Evolutionary conservation across 2,797 vertebrate species (phyloP), one percentile per base, ranked within the genome.

Genomic region (Myripristis jacobus): DNA sequence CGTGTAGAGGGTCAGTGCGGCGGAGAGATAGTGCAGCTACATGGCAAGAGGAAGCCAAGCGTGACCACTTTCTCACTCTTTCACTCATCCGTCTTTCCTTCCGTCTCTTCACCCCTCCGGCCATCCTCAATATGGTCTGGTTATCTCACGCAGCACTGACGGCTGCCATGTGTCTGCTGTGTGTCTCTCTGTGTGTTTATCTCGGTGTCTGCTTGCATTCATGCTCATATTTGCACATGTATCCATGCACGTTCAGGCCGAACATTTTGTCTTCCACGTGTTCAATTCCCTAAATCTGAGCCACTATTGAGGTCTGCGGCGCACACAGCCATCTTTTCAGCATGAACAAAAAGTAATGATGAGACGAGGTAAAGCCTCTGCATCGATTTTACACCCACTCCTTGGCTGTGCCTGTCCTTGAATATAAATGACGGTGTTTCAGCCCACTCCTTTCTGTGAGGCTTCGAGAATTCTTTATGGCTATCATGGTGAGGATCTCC

Each of bases 301-400:
- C 69, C 54, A 3, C 29, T 38, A 13, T 57, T 7, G 52, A 58
- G 62, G 61, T 57, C 47, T 25, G 47, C 59, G n/a, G 24, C 50
- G 67, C 69, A n/a, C 62, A 43, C 54, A 55, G 63, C 47, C 31
- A 48, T 79, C 81, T 79, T 83, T 86, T 75, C 79, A 80, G 70
- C 74, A 7, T 24, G 73, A 77, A 87, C 75, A 83, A 85, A 91
- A 89, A 88, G 83, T 82, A n/a, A 70, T 69, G 84, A 82, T 78
- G 87, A 90, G 84, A 79, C 52, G 62, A 85, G 73, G 84, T 86
- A 77, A 87, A 87, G 84, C 83, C 84, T 73, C 63, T 3, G 60
- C 86, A 91, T 90, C 54, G 87, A 92, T 90, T 91, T 84, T 82
- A 80, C 82, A 84, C 88, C 87, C 84, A 80, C 87, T 89, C 83